A percentile compares a stretch with the other conserved stretches of the same genome.
Conservation (phyloP, 2,888 invertebrate genomes). For the Dryobotodes eremita region DNA sequence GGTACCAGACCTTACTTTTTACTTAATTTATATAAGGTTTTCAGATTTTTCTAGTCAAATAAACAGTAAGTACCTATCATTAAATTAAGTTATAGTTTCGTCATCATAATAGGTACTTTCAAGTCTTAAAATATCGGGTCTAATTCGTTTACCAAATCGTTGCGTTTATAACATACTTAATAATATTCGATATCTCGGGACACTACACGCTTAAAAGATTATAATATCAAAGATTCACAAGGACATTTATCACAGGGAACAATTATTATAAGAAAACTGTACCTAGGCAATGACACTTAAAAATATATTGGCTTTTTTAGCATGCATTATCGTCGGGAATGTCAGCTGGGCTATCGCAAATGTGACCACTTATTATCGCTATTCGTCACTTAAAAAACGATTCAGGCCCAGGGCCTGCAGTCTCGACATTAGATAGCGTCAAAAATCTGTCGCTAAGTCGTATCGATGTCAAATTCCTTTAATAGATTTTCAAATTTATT, state of each 20-base stretch:
- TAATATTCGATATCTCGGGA: constrained; percentile 23
- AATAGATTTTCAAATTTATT: no score
- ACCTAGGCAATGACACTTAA: constrained; percentile 10
- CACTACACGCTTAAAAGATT: not conserved
- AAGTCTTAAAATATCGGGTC: constrained; percentile 23
- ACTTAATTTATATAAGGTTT: not conserved
- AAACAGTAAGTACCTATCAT: not conserved
- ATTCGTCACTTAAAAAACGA: not conserved
- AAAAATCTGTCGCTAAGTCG: no score
- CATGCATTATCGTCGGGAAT: constrained; percentile 3
- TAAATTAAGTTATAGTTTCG: constrained; percentile 17
- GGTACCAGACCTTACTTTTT: constrained; percentile 2
- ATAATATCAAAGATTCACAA: constrained; percentile 40
- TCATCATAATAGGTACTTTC: constrained; percentile 2
- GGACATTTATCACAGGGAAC: constrained; percentile 47
- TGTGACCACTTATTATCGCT: not conserved
- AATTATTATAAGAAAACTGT: constrained; percentile 18
- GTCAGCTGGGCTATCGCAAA: not conserved
- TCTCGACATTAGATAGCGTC: no score
- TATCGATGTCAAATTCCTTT: no score
- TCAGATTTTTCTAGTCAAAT: constrained; percentile 1
- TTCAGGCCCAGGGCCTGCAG: no score
- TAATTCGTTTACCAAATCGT: constrained; percentile 56
- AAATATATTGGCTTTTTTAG: constrained; percentile 21
- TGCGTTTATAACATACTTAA: constrained; percentile 21